Base-by-base conservation (phyloP, 1,140 invertebrate genomes). In the Atta cephalotes region DNA sequence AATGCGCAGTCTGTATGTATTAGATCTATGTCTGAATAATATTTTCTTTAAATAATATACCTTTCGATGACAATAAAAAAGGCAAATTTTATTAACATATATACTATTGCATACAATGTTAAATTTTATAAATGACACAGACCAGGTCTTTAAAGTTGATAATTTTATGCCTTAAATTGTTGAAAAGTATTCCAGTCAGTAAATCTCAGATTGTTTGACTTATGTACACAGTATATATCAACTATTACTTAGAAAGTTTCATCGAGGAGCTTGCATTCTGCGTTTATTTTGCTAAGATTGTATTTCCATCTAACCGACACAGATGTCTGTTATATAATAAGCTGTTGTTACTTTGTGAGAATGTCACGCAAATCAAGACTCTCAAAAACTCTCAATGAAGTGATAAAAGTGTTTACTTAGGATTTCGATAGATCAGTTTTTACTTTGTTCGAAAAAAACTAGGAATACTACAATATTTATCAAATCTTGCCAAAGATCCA, bases 231-330 rank as follows among this genome's bases (percentile, higher is more conserved):
- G 72, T 68, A 68, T 68, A 68, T 78, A 70, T 78, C 60, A 72
- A 45, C 60, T 58, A 35, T 60, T 88, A 76, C 68, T 85, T 85
- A 58, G 74, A 5, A 88, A 89, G 80, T 86, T 88, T n/a, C 31
- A 53, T 39, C 70, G 6, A 77, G 76, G 0, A 77, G 70, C 82
- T 71, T 79, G 68, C 82, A 51, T 35, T 28, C 87, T 53, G 39
- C 39, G 76, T 88, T 86, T 89, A 89, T 79, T 86, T 70, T 18
- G 49, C 45, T 62, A 89, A 72, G 71, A 80, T 89, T 74, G 70
- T 28, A n/a, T 76, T 74, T 63, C 62, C 28, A 68, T 65, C 60
- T 71, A 9, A 79, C 51, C 74, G 68, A 63, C 51, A 71, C 49
- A 53, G 39, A 74, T 78, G 68, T 71, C 53, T 10, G 39, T 45